A percentile compares a stretch with the other conserved stretches of the same genome.
Evolutionary conservation across 2,888 invertebrate species (phyloP).

Genomic region (Macaria notata): DNA sequence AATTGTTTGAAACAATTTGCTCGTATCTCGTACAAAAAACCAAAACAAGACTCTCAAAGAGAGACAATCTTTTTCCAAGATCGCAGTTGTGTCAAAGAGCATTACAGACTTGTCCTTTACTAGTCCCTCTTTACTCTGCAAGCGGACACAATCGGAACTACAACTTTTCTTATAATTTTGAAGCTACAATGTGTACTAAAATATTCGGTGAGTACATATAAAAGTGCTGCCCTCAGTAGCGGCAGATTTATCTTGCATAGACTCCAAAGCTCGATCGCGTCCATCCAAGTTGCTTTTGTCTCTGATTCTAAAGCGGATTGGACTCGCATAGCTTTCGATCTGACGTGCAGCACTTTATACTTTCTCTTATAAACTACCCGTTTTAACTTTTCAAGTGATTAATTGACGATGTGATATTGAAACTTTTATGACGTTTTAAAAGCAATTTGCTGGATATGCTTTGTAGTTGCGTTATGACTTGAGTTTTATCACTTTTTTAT

Average conservation of each 20-base stretch:
- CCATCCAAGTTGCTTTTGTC: conserved; percentile 20
- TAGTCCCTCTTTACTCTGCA: no score
- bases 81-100: conserved; percentile 33
- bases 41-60: not conserved
- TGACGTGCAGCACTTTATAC: conserved; percentile 55
- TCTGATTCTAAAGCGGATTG: conserved; percentile 40
- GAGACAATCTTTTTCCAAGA: not conserved
- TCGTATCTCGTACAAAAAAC: not conserved
- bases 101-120: conserved; percentile 15
- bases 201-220: no score
- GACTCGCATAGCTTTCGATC: conserved; percentile 52
- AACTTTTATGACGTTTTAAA: not conserved
- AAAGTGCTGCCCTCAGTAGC: no score
- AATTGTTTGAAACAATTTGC: not conserved
- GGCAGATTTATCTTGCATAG: no score
- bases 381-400: conserved; percentile 4
- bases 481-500: no score
- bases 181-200: no score
- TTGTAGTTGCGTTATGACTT: conserved; percentile 35
- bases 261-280: conserved; percentile 18
- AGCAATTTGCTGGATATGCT: conserved; percentile 34
- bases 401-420: not conserved
- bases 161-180: no score
- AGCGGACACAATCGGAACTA: no score
- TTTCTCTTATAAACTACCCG: not conserved